Conservation (phyloP, 2,888 invertebrate genomes). For the Orchesellides sinensis region DNA sequence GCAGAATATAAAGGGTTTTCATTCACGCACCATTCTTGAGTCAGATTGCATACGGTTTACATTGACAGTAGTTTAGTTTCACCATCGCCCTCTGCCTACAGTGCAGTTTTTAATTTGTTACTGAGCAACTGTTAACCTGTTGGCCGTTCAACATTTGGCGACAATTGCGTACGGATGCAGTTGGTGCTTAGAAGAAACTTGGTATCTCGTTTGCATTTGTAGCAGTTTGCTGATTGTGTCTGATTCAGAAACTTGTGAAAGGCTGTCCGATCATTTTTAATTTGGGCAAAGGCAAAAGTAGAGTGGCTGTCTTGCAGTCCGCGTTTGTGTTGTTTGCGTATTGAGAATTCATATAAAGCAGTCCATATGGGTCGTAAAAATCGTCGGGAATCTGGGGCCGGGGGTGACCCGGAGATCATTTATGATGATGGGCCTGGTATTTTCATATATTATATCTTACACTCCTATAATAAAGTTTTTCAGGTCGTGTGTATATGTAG, state of each 20-base stretch:
- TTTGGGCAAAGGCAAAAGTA: background rate
- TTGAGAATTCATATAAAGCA: conserved; percentile 36
- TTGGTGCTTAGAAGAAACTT: too few relatives aligned
- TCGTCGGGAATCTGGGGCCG: conserved; percentile 68
- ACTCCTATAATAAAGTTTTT: too few relatives aligned
- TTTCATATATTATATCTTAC: too few relatives aligned
- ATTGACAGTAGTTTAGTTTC: conserved; percentile 36
- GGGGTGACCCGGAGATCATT: conserved; percentile 69
- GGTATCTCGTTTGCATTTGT: too few relatives aligned
- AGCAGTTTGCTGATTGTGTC: too few relatives aligned
- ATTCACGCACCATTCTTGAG: conserved; percentile 52
- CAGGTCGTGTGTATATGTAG: too few relatives aligned
- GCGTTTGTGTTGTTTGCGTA: conserved; percentile 19
- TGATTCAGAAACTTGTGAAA: too few relatives aligned
- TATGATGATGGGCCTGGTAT: conserved; percentile 74
- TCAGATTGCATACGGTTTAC: conserved; percentile 62
- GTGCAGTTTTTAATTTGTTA: conserved; percentile 42
- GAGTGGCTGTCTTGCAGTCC: conserved; percentile 17
- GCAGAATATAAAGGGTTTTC: conserved; percentile 36
- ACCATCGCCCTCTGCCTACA: conserved; percentile 53
- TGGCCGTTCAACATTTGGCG: conserved; percentile 33
- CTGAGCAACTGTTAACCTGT: conserved; percentile 54
- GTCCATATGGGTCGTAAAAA: conserved; percentile 75
- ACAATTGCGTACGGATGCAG: conserved; percentile 2
- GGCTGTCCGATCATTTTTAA: conserved; percentile 32